phyloP scores from a whole-genome alignment of 2,797 vertebrate genomes.

The Hypotaenidia philippensis region DNA sequence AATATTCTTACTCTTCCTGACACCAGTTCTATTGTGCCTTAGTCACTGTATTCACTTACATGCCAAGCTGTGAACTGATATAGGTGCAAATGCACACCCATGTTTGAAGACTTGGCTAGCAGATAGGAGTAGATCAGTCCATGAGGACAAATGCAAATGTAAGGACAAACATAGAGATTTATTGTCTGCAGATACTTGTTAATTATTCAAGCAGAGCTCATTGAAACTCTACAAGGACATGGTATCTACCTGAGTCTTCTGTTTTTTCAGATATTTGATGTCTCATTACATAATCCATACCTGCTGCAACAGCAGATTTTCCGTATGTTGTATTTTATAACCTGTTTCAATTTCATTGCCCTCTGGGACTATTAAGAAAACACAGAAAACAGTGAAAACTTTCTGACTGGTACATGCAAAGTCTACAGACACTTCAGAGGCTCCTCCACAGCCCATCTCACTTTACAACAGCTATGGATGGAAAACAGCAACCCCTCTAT shows the following conservation, averaged over 20 bases:
- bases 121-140: not conserved
- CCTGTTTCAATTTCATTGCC: conserved; percentile 14
- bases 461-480: conserved; percentile 31
- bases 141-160: not conserved
- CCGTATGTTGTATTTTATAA: conserved; percentile 23
- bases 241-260: not conserved
- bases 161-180: not conserved
- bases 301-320: not conserved
- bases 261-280: not conserved
- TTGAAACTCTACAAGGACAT: not conserved
- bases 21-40: not conserved
- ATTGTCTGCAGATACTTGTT: not conserved
- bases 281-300: not conserved
- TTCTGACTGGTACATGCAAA: not conserved
- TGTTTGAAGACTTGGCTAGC: not conserved
- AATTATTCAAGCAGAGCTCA: not conserved
- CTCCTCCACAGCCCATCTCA: conserved; percentile 25
- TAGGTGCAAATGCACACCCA: not conserved
- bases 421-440: conserved; percentile 7
- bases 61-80: not conserved
- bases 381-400: not conserved
- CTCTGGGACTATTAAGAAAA: conserved; percentile 27
- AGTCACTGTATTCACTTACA: not conserved
- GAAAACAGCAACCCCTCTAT: conserved; percentile 23
- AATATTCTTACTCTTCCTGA: not conserved